Evolutionary conservation across 2,888 invertebrate species (phyloP), one percentile per base, ranked within the genome.

Genomic region (Colostygia pectinataria): DNA sequence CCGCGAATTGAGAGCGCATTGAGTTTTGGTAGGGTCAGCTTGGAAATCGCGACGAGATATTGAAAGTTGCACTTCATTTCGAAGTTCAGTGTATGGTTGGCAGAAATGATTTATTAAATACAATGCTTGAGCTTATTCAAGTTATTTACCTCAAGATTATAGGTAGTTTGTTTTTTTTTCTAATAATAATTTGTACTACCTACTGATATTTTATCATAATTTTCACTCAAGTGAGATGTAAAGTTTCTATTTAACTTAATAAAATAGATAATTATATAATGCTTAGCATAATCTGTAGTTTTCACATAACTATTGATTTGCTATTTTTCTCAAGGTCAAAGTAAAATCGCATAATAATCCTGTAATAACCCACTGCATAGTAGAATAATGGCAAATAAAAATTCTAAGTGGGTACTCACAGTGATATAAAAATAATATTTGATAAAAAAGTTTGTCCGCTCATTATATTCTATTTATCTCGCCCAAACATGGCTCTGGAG

Each of bases 1-100:
- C 81, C 77, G 82, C 77, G 89, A 87, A 89, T 89, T 87, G 88
- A 86, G 85, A 87, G 87, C 85, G 88, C 85, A 84, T 87, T 85
- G 86, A 86, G 85, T 79, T 75, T 83, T 74, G 80, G 89, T 86
- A 88, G 78, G 86, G 88, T 85, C 86, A 84, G 80, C 80, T 69
- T 74, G 81, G 80, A 80, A 88, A 85, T 79, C 75, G 77, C 74
- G 66, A 66, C 66, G 73, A 72, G 80, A 79, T 84, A 76, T 80
- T 79, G 78, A 79, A 81, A 80, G 75, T 69, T 68, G 68, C 57
- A 65, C 68, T 67, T 70, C 68, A 65, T 71, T 74, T 75, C 55
- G 50, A 56, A 56, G 49, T 58, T 62, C 58, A 47, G 54, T 63
- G 70, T 78, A 78, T 55, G 56, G 74, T 74, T 60, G 23, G 62